Evolutionary conservation across 2,113 vertebrate species (phyloP), one percentile per base, ranked within the genome.

Genomic region (Castor canadensis): DNA sequence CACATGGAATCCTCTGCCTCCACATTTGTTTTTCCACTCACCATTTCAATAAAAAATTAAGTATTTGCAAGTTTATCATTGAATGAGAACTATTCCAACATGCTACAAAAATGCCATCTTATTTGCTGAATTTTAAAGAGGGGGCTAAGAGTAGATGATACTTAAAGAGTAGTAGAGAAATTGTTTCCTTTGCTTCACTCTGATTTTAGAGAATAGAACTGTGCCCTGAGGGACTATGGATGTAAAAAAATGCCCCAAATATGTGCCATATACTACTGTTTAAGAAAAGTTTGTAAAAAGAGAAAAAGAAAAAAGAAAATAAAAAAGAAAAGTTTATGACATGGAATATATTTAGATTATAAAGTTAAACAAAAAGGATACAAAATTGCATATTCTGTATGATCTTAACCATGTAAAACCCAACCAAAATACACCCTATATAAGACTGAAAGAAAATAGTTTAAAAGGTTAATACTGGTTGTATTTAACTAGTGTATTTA

Each of bases 311-410:
- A n/a, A n/a, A n/a, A n/a, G n/a, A n/a, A n/a, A n/a, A n/a, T n/a
- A n/a, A n/a, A n/a, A n/a, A n/a, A n/a, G n/a, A n/a, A n/a, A n/a
- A n/a, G n/a, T n/a, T n/a, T n/a, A n/a, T n/a, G 84, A 83, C 60
- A 45, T 45, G 56, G 82, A 82, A 91, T 49, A 94, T 62, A 94
- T 89, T 84, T 72, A 90, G 85, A 9, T 67, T 91, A 95, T 11
- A 85, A 95, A 87, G 40, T 43, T 84, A 81, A 92, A 88, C n/a
- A 94, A 69, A 77, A 17, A 85, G 49, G 76, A 83, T 60, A 96
- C 10, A 95, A 94, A 96, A 93, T 52, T 62, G 47, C 62, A 83
- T 43, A 64, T 26, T 64, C 12, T 47, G 1, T 67, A 76, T 64
- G 54, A 79, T 40, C 30, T 69, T 58, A 82, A 49, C 49, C 54